Evolutionary conservation across 1,140 invertebrate species (phyloP).

Genomic region (Microplitis mediator): DNA sequence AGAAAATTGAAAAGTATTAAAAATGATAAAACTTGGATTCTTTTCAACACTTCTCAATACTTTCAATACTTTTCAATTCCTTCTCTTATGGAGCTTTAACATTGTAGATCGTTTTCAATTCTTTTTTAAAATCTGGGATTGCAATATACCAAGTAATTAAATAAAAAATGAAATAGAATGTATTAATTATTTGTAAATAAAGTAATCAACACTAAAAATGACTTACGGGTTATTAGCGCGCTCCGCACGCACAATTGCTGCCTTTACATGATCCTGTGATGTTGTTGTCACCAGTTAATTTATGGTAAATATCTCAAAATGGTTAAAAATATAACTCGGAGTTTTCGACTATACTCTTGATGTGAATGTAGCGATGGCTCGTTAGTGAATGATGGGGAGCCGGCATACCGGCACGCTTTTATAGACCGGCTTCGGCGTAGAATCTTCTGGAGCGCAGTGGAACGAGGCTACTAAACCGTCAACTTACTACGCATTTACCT

Average conservation of each 20-base stretch:
- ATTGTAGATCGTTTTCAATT: too few relatives aligned
- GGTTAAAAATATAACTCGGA: slow-evolving; percentile 31
- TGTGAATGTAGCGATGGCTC: slow-evolving; percentile 46
- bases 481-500: slow-evolving; percentile 15
- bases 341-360: slow-evolving; percentile 38
- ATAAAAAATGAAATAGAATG: background rate
- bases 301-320: slow-evolving; percentile 6
- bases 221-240: slow-evolving; percentile 58
- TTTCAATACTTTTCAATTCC: too few relatives aligned
- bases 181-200: slow-evolving; percentile 1
- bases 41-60: too few relatives aligned
- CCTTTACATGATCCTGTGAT: slow-evolving; percentile 22
- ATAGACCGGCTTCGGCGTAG: slow-evolving; percentile 43
- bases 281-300: slow-evolving; percentile 3
- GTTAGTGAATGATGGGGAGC: slow-evolving; percentile 54
- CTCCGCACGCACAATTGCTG: slow-evolving; percentile 47
- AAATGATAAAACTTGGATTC: too few relatives aligned
- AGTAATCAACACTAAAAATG: slow-evolving; percentile 24
- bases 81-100: too few relatives aligned
- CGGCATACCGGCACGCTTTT: slow-evolving; percentile 43
- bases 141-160: background rate
- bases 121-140: too few relatives aligned
- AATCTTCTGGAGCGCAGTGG: slow-evolving; percentile 44
- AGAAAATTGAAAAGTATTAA: too few relatives aligned
- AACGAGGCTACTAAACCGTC: slow-evolving; percentile 29